Percentiles rank a stretch among this genome's conserved stretches.
Conservation (phyloP, 1,140 invertebrate species). For the Nasonia giraulti region DNA sequence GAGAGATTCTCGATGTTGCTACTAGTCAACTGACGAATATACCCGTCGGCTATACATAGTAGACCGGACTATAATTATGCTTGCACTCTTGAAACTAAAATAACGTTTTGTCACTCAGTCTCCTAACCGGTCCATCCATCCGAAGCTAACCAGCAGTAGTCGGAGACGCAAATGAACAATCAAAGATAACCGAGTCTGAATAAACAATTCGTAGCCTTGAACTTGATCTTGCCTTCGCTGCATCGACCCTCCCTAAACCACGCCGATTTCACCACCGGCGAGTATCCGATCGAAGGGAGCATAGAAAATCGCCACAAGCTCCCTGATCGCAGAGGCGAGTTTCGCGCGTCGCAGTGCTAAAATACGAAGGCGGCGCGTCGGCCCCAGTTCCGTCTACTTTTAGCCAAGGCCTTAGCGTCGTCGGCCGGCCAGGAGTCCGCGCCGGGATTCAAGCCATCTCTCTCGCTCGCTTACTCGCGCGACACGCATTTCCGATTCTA, state of each 20-base stretch:
- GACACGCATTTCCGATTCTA: slow-evolving; percentile 73
- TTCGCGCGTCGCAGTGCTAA: slow-evolving; percentile 2
- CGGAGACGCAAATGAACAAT: too few relatives aligned
- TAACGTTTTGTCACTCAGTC: background rate
- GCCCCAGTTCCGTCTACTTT: slow-evolving; percentile 67
- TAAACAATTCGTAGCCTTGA: slow-evolving; percentile 1
- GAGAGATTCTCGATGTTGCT: background rate
- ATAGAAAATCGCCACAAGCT: background rate
- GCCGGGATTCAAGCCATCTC: slow-evolving; percentile 56
- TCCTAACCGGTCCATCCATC: too few relatives aligned
- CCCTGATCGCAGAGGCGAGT: background rate
- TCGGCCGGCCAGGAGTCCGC: slow-evolving; percentile 59
- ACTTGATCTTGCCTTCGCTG: slow-evolving; percentile 29
- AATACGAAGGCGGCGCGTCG: slow-evolving; percentile 36
- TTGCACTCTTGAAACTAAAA: background rate
- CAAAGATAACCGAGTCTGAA: too few relatives aligned
- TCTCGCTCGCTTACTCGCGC: slow-evolving; percentile 46
- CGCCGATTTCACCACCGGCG: too few relatives aligned
- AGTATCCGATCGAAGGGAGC: background rate
- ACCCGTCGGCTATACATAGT: background rate
- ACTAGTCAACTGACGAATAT: background rate
- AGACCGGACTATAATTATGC: background rate
- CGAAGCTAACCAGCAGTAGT: too few relatives aligned
- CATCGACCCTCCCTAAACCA: too few relatives aligned
- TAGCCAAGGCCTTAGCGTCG: slow-evolving; percentile 68